Evolutionary conservation across 2,113 vertebrate genomes (phyloP), one percentile per base, ranked within the genome.

Genomic region (Malaclemys terrapin): DNA sequence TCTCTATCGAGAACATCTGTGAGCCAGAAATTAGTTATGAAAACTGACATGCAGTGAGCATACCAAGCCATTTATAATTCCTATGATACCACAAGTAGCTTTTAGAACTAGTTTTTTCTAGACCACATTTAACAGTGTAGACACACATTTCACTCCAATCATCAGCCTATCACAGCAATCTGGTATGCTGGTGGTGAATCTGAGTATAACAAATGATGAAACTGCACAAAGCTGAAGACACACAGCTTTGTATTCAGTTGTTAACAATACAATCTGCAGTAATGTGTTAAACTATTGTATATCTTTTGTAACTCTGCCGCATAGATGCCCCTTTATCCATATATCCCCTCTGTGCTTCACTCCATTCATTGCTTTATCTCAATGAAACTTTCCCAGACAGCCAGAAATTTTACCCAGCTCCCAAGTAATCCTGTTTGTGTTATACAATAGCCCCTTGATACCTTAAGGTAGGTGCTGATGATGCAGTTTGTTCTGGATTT

Each of bases 171-270:
- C 53, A 35, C 0, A 85, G 49, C 42, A 94, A 78, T 7, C 8
- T 29, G 35, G 7, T 29, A 87, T 86, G 25, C 56, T 76, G 42
- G 24, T 84, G 8, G 11, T 91, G 53, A 47, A 17, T 20, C 50
- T 47, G 0, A 0, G 13, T 50, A n/a, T 38, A 54, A 22, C 31
- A 29, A 42, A 62, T 0, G 0, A 16, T 20, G 54, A 85, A 27
- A 14, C 52, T 59, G 57, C 31, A 50, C 50, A 53, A 62, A 94
- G 45, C 29, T 53, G 59, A 89, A 89, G 56, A 53, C 20, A 12
- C 19, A 11, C 88, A 57, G 38, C 45, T 94, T 91, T 82, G 82
- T 50, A 85, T 85, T 96, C 79, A 72, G 13, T 29, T 84, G 47
- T 53, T 72, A 81, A 22, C 56, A 25, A 76, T 8, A 62, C 90